These are phyloP conservation scores for Tragulus kanchil DNA, from an alignment of 2,113 vertebrate species.

Conservation along the genomic window DNA sequence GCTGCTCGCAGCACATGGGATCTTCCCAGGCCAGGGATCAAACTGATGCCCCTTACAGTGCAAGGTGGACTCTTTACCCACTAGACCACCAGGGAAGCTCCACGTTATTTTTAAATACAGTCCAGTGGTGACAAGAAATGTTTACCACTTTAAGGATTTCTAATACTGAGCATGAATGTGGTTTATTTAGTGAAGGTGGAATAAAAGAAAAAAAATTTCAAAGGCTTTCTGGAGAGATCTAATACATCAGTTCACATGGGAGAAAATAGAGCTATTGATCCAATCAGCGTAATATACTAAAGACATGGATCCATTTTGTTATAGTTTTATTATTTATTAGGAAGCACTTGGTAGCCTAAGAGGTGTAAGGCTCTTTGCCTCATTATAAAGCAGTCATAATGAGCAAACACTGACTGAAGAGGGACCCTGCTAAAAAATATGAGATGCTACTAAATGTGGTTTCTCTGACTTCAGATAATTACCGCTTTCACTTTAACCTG, in stretches of 20 bases:
- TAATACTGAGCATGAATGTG: constrained; percentile 12
- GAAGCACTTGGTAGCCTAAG: not conserved
- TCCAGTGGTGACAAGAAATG: constrained; percentile 23
- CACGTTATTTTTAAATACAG: not conserved
- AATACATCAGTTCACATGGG: not conserved
- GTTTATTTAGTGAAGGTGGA: constrained; percentile 53
- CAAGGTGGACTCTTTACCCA: too few relatives aligned
- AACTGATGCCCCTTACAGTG: too few relatives aligned
- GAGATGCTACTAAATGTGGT: not conserved
- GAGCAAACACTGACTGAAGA: constrained; percentile 13
- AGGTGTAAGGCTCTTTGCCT: not conserved
- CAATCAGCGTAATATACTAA: not conserved
- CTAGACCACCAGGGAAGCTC: too few relatives aligned
- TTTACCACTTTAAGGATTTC: constrained; percentile 40
- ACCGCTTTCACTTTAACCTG: constrained; percentile 14
- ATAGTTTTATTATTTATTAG: constrained; percentile 40
- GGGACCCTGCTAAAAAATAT: not conserved
- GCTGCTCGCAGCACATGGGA: too few relatives aligned
- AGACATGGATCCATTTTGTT: not conserved
- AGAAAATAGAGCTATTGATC: constrained; percentile 2
- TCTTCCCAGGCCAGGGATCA: too few relatives aligned
- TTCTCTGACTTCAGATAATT: constrained; percentile 3
- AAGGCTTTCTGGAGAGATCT: constrained; percentile 36
- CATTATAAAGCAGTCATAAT: not conserved
- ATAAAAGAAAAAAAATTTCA: not conserved